Evolutionary conservation across 1,140 invertebrate genomes (phyloP).

Genomic region (Luehdorfia chinensis): DNA sequence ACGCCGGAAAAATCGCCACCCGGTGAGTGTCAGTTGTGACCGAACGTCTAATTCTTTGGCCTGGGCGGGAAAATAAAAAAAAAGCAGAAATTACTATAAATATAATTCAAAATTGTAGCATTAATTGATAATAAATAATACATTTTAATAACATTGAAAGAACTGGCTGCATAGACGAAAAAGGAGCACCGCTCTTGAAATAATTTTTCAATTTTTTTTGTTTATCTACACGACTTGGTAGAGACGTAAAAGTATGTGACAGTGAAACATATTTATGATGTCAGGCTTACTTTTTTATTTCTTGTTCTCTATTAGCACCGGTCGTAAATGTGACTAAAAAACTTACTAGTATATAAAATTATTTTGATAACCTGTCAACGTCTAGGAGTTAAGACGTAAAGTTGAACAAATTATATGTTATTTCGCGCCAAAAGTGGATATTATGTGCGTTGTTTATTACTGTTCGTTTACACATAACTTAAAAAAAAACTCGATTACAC

Average conservation of each 20-base stretch:
- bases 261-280: too few relatives aligned
- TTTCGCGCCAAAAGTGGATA: not conserved
- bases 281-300: constrained; percentile 7
- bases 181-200: too few relatives aligned
- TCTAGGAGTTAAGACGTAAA: not conserved
- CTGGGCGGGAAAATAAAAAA: too few relatives aligned
- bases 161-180: too few relatives aligned
- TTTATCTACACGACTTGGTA: too few relatives aligned
- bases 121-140: too few relatives aligned
- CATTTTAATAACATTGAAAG: not conserved
- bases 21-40: constrained; percentile 33
- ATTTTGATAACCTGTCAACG: constrained; percentile 1
- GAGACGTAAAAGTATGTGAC: too few relatives aligned
- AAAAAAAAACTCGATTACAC: not conserved
- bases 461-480: not conserved
- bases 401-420: not conserved
- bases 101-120: too few relatives aligned
- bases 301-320: not conserved
- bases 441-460: too few relatives aligned
- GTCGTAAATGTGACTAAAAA: not conserved
- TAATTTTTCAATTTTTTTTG: too few relatives aligned
- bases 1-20: constrained; percentile 50
- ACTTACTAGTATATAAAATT: not conserved
- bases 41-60: constrained; percentile 15
- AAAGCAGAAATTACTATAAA: too few relatives aligned